Percentiles rank a stretch among this genome's conserved stretches.
These are phyloP conservation scores for Tromatobia lineatoria DNA, from an alignment of 2,888 invertebrate species.

Conservation along the genomic window DNA sequence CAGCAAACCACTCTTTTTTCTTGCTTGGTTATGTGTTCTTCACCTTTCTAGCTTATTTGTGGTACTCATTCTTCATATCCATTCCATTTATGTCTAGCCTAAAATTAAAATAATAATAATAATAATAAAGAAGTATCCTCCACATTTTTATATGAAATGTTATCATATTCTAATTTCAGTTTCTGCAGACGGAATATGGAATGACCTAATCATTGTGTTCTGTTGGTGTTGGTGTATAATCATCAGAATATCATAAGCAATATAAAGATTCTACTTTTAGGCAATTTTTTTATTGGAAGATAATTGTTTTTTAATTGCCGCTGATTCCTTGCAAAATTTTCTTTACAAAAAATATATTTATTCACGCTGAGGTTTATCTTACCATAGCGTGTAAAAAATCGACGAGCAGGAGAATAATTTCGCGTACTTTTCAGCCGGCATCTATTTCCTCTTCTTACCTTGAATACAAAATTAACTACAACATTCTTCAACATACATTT, in stretches of 20 bases:
- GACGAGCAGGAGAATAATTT: background rate
- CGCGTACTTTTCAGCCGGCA: background rate
- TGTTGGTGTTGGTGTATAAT: no score
- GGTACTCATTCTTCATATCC: background rate
- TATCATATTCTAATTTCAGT: no score
- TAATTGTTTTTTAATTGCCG: no score
- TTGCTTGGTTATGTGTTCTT: slow-evolving; percentile 7
- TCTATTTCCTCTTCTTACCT: background rate
- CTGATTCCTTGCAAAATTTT: background rate
- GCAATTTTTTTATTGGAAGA: no score
- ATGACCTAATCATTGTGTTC: no score
- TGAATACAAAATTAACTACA: background rate
- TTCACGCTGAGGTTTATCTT: background rate
- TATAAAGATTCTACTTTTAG: no score
- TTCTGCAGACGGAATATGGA: no score
- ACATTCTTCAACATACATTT: background rate
- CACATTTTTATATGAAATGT: no score
- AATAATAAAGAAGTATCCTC: background rate
- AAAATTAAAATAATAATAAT: slow-evolving; percentile 3
- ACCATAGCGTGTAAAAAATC: background rate
- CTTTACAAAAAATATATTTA: background rate
- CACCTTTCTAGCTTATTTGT: slow-evolving; percentile 1
- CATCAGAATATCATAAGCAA: no score
- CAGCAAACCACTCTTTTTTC: slow-evolving; percentile 12
- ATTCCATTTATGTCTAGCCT: background rate